Conservation (phyloP, 2,888 invertebrate genomes). For the Nemotelus nigrinus region DNA sequence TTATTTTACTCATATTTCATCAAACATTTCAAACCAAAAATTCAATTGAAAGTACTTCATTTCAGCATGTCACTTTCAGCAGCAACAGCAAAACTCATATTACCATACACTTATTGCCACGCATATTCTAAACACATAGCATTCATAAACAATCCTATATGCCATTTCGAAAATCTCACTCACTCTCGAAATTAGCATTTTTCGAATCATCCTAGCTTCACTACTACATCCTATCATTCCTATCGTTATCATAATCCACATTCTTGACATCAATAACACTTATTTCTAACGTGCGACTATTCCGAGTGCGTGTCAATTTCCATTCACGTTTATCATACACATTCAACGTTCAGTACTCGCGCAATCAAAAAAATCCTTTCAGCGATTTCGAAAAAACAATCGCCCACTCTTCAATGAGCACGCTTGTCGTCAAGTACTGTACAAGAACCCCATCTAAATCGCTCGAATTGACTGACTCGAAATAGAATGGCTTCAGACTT, state of each 20-base stretch:
- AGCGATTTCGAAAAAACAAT: slow-evolving; percentile 25
- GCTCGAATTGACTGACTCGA: slow-evolving; percentile 17
- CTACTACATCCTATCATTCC: not conserved
- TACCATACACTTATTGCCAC: no score
- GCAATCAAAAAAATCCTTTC: slow-evolving; percentile 35
- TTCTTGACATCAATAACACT: slow-evolving; percentile 39
- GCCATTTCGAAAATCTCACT: not conserved
- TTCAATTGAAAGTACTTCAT: no score
- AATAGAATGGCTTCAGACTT: not conserved
- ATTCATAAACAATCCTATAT: no score
- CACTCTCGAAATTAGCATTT: not conserved
- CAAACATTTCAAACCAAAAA: no score
- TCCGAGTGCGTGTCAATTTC: slow-evolving; percentile 40
- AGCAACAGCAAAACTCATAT: no score
- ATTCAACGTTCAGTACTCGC: slow-evolving; percentile 8
- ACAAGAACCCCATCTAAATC: no score
- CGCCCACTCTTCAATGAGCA: not conserved
- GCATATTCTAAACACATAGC: no score
- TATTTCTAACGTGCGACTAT: slow-evolving; percentile 36
- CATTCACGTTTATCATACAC: slow-evolving; percentile 34
- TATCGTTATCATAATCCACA: slow-evolving; percentile 18
- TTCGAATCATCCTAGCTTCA: not conserved
- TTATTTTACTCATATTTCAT: no score
- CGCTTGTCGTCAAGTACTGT: not conserved
- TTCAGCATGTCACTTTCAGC: no score